These are phyloP conservation scores for Amblyteles armatorius DNA, from an alignment of 2,888 invertebrate genomes.

Conservation along the genomic window DNA sequence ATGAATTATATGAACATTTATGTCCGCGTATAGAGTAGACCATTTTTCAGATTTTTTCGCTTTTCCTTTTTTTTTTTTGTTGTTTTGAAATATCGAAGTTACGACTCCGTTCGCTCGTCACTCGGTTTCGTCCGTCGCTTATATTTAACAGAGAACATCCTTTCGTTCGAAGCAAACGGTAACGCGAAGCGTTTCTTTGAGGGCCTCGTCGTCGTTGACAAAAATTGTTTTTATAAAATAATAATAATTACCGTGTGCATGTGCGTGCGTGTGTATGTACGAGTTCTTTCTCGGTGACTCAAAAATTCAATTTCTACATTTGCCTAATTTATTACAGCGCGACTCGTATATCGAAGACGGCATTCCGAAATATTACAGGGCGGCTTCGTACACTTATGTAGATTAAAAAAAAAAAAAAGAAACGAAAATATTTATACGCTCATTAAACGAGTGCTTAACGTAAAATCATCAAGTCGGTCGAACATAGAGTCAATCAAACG, in stretches of 20 bases:
- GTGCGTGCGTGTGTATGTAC: slow-evolving; percentile 52
- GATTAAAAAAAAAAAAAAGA: background rate
- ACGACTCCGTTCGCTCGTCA: background rate
- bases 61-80: too few relatives aligned
- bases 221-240: slow-evolving; percentile 38
- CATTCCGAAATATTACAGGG: slow-evolving; percentile 42
- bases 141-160: slow-evolving; percentile 49
- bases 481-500: slow-evolving; percentile 2
- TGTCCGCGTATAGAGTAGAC: slow-evolving; percentile 59
- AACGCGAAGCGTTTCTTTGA: slow-evolving; percentile 15
- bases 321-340: slow-evolving; percentile 43
- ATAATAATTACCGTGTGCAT: slow-evolving; percentile 62
- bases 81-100: too few relatives aligned
- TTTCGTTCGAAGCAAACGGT: slow-evolving; percentile 27
- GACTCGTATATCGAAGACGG: slow-evolving; percentile 65
- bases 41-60: background rate
- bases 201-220: slow-evolving; percentile 25
- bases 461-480: slow-evolving; percentile 7
- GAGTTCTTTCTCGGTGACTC: slow-evolving; percentile 21
- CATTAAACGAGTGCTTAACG: slow-evolving; percentile 31
- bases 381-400: slow-evolving; percentile 24
- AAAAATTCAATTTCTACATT: slow-evolving; percentile 15
- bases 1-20: slow-evolving; percentile 63
- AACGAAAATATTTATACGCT: slow-evolving; percentile 21
- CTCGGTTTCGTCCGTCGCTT: slow-evolving; percentile 36